Evolutionary conservation across 2,888 invertebrate species (phyloP), one percentile per base, ranked within the genome.

Genomic region (Amphimallon solstitiale): DNA sequence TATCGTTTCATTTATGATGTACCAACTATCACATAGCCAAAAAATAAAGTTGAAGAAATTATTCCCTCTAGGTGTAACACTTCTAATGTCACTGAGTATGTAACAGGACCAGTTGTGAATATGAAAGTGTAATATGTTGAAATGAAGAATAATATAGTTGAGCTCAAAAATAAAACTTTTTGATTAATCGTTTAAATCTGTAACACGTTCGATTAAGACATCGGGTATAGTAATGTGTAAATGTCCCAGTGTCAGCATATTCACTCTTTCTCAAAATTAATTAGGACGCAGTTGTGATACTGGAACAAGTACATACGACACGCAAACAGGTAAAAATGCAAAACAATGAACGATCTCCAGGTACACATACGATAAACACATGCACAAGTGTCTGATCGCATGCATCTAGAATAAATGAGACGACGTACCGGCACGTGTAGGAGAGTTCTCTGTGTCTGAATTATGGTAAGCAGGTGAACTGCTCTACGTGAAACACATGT

Each of bases 381-480:
- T 35, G 2, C 19, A 21, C 19, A 17, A 19, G 17, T 10, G 51
- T 9, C 51, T 10, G 35, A 51, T 29, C 34, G 14, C 1, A 34
- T 17, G 23, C 17, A 35, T 15, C 35, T 51, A 35, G 35, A 35
- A 35, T 35, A 51, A 51, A 15, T 51, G 51, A 19, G 29, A 51
- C 29, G 7, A 29, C 51, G 15, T 34, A 34, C 15, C 10, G 35
- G 35, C 51, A 51, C 35, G 35, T 51, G 51, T 12, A 43, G 21
- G 56, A 40, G 56, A 14, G 40, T 40, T 56, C 43, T 43, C 15
- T 10, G 43, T 43, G 15, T 29, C 43, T 59, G 38, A 59, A 59
- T 59, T 59, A 59, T 59, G 56, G 56, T 43, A 43, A 59, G 40
- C 56, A 59, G 56, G 56, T 59, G 56, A 43, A 59, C 43, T 15